Evolutionary conservation across 2,797 vertebrate species (phyloP).

Genomic region (Alosa sapidissima): DNA sequence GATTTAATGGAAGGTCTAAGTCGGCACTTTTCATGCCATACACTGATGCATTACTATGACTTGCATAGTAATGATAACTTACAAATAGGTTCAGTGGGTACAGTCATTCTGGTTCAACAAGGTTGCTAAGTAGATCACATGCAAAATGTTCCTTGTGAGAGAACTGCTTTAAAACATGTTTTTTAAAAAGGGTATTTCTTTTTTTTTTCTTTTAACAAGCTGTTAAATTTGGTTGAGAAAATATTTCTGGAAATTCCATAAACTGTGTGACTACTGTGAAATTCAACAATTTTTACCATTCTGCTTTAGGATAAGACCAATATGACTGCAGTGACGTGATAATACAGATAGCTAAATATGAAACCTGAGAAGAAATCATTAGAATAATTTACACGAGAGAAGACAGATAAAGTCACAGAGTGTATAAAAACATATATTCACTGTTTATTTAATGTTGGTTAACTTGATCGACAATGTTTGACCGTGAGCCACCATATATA

Average conservation of each 20-base stretch:
- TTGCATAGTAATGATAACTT: too few relatives aligned
- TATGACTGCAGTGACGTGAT: too few relatives aligned
- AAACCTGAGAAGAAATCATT: neutral
- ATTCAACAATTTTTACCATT: too few relatives aligned
- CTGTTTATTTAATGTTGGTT: conserved; percentile 75
- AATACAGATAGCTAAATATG: neutral
- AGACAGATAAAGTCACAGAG: conserved; percentile 46
- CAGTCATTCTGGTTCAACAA: neutral
- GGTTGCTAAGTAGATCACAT: neutral
- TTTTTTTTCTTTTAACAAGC: neutral
- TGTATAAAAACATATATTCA: conserved; percentile 81
- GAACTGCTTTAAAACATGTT: too few relatives aligned
- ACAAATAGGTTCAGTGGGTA: neutral
- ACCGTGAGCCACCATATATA: conserved; percentile 64
- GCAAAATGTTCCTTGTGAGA: too few relatives aligned
- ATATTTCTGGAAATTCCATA: too few relatives aligned
- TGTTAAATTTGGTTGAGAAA: neutral
- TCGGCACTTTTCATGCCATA: neutral
- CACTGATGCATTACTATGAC: neutral
- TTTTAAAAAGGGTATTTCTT: too few relatives aligned
- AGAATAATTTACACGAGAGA: conserved; percentile 30
- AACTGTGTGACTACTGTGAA: too few relatives aligned
- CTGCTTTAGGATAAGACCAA: too few relatives aligned
- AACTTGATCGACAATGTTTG: conserved; percentile 71
- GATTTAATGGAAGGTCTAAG: neutral